These are phyloP conservation scores for Ochropleura leucogaster DNA, from an alignment of 2,888 invertebrate genomes.

Conservation along the genomic window DNA sequence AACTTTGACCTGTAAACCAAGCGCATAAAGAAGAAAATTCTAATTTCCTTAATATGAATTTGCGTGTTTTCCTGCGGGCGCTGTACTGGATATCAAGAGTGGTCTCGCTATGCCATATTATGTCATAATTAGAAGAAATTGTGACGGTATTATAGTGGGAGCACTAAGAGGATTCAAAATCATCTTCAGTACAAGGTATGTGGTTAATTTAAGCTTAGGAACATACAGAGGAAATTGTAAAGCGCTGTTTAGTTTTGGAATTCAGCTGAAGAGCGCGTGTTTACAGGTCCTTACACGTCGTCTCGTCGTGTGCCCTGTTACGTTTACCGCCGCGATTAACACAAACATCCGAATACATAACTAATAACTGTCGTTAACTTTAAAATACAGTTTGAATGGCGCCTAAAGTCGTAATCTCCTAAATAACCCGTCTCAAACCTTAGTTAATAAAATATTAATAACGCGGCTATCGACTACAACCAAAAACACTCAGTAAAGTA, in stretches of 20 bases:
- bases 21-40: slow-evolving; percentile 50
- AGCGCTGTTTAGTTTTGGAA: slow-evolving; percentile 38
- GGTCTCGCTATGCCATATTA: slow-evolving; percentile 59
- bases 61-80: slow-evolving; percentile 52
- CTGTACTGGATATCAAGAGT: slow-evolving; percentile 62
- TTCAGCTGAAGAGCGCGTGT: slow-evolving; percentile 19
- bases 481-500: slow-evolving; percentile 42
- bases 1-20: slow-evolving; percentile 51
- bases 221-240: slow-evolving; percentile 40
- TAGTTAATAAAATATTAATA: slow-evolving; percentile 49
- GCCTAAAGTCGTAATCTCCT: slow-evolving; percentile 4
- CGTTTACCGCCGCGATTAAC: background rate
- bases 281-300: slow-evolving; percentile 12
- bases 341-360: slow-evolving; percentile 8
- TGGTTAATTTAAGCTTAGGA: slow-evolving; percentile 51
- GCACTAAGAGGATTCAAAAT: slow-evolving; percentile 67
- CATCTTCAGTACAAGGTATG: slow-evolving; percentile 50
- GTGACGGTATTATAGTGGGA: slow-evolving; percentile 55
- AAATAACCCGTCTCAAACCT: slow-evolving; percentile 19
- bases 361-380: slow-evolving; percentile 22
- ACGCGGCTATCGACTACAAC: slow-evolving; percentile 26
- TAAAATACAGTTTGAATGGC: slow-evolving; percentile 27
- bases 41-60: slow-evolving; percentile 35
- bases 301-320: background rate
- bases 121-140: slow-evolving; percentile 68